These are phyloP conservation scores for Hermaeophaga mercurialis DNA, from an alignment of 2,888 invertebrate genomes.

Conservation along the genomic window DNA sequence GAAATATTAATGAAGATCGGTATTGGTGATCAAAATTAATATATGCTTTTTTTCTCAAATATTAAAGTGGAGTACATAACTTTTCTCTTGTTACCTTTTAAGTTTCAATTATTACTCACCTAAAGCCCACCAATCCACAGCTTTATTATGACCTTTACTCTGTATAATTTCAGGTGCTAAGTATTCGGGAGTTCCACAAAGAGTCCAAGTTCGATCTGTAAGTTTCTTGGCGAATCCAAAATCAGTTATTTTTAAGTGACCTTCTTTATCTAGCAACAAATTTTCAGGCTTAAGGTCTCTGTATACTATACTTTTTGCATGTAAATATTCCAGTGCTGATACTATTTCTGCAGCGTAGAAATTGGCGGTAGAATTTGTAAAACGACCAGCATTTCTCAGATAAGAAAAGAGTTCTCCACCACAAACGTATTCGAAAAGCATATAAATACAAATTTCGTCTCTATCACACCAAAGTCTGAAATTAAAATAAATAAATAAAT, in stretches of 20 bases:
- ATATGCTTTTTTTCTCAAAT: too few relatives aligned
- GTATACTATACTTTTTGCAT: constrained; percentile 86
- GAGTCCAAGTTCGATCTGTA: constrained; percentile 93
- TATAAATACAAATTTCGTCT: constrained; percentile 90
- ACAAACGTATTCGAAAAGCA: constrained; percentile 96
- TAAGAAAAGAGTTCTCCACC: constrained; percentile 98
- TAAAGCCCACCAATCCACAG: constrained; percentile 99
- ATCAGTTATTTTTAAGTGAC: constrained; percentile 96
- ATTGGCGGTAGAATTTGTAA: constrained; percentile 82
- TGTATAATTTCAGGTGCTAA: constrained; percentile 97
- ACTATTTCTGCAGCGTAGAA: constrained; percentile 96
- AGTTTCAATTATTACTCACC: too few relatives aligned
- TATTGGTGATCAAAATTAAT: too few relatives aligned
- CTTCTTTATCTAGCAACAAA: constrained; percentile 86
- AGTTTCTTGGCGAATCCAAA: constrained; percentile 97
- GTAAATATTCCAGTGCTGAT: constrained; percentile 91
- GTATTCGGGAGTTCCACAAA: constrained; percentile 97
- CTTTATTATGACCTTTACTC: constrained; percentile 97
- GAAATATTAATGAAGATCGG: too few relatives aligned
- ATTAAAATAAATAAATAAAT: neutral
- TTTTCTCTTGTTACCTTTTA: too few relatives aligned
- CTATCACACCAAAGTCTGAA: constrained; percentile 89
- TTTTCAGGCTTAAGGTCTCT: constrained; percentile 94
- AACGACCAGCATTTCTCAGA: constrained; percentile 88
- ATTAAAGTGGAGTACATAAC: too few relatives aligned